Evolutionary conservation across 2,888 invertebrate genomes (phyloP).

Genomic region (Lycophotia porphyrea): DNA sequence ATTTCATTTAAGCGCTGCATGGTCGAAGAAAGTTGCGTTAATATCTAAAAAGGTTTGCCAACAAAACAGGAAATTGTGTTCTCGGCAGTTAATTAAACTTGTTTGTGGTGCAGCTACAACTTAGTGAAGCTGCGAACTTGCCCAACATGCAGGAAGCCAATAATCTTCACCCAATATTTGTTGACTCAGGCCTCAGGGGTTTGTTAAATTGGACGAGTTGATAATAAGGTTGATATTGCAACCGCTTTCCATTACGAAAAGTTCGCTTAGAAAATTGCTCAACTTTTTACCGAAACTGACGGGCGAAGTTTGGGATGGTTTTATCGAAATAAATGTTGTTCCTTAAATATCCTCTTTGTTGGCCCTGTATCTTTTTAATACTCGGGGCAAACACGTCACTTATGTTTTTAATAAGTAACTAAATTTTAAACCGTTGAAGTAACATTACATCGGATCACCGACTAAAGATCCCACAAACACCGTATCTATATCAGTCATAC

Average conservation of each 20-base stretch:
- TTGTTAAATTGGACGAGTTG: slow-evolving; percentile 7
- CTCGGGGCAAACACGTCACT: neutral
- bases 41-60: slow-evolving; percentile 14
- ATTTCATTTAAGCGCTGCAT: slow-evolving; percentile 3
- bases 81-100: slow-evolving; percentile 34
- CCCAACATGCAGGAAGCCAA: slow-evolving; percentile 8
- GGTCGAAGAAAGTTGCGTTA: slow-evolving; percentile 8
- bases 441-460: neutral
- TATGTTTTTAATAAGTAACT: neutral
- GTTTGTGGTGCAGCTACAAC: slow-evolving; percentile 28
- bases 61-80: slow-evolving; percentile 27
- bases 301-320: slow-evolving; percentile 2
- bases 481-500: neutral
- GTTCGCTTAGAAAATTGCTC: neutral
- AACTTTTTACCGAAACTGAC: slow-evolving; percentile 5
- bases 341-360: neutral
- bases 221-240: slow-evolving; percentile 19
- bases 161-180: slow-evolving; percentile 10
- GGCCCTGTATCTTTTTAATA: slow-evolving; percentile 1
- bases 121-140: slow-evolving; percentile 4
- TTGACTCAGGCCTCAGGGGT: neutral
- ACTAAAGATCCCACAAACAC: neutral
- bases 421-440: neutral
- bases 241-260: slow-evolving; percentile 22
- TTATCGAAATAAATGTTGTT: slow-evolving; percentile 1